Evolutionary conservation across 2,888 invertebrate species (phyloP).

Genomic region (Platycnemis pennipes): DNA sequence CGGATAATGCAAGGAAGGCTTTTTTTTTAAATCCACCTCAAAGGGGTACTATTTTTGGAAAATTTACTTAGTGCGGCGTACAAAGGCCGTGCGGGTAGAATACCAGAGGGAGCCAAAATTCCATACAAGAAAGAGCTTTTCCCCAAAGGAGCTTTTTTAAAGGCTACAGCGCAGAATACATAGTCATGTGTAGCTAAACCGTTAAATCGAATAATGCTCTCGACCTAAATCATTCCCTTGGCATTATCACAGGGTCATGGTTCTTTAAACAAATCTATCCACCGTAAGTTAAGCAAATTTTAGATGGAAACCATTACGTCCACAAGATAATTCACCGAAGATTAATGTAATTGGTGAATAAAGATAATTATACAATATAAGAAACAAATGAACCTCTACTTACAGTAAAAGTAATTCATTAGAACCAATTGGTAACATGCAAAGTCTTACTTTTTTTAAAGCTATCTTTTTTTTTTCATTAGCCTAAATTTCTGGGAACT

Average conservation of each 20-base stretch:
- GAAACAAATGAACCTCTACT: no score
- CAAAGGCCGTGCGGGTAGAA: background rate
- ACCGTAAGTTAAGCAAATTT: no score
- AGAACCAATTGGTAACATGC: no score
- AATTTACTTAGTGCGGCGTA: background rate
- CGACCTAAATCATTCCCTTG: background rate
- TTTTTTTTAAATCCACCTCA: background rate
- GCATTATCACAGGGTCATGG: background rate
- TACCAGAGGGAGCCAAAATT: slow-evolving; percentile 7
- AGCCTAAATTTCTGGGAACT: no score
- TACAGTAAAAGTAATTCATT: no score
- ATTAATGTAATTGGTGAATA: no score
- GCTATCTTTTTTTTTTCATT: no score
- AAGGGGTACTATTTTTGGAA: background rate
- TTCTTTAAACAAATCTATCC: no score
- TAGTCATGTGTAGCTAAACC: background rate
- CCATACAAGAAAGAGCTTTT: background rate
- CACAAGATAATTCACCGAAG: no score
- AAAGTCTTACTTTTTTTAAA: no score
- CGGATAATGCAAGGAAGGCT: background rate
- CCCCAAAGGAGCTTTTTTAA: background rate
- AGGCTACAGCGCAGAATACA: background rate
- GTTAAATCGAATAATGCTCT: background rate
- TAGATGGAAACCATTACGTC: no score
- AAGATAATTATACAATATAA: no score